A percentile compares a stretch with the other conserved stretches of the same genome.
These are phyloP conservation scores for Accipiter cooperii DNA, from an alignment of 2,113 vertebrate genomes.

Conservation along the genomic window DNA sequence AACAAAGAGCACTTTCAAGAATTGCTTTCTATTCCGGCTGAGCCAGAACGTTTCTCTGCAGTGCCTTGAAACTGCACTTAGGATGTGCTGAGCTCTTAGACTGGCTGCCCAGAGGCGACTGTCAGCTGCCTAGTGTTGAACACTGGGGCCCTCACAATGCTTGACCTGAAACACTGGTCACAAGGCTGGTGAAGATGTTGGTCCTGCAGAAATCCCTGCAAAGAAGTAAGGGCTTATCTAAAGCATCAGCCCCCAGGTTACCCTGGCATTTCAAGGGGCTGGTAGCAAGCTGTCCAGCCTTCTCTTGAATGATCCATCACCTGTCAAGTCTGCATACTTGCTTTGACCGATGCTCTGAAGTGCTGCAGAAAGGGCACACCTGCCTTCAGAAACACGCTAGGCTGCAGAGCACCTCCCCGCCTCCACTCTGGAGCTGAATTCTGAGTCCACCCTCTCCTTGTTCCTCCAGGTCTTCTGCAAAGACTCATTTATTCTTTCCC, in stretches of 20 bases:
- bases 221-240: background rate
- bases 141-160: background rate
- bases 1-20: constrained; percentile 61
- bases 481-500: constrained; percentile 48
- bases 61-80: constrained; percentile 13
- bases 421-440: background rate
- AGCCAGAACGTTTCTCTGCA: constrained; percentile 8
- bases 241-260: constrained; percentile 22
- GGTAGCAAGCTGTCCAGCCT: background rate
- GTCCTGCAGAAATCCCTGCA: constrained; percentile 26
- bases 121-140: background rate
- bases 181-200: background rate
- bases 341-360: background rate
- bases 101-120: background rate
- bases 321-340: constrained; percentile 47
- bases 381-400: background rate
- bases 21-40: constrained; percentile 16
- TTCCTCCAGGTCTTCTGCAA: constrained; percentile 16
- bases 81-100: constrained; percentile 21
- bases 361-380: background rate
- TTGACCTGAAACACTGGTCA: background rate
- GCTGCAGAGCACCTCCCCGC: background rate
- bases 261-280: background rate
- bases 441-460: background rate
- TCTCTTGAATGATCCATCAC: constrained; percentile 10